Evolutionary conservation across 2,888 invertebrate species (phyloP).

Genomic region (Camptogramma bilineatum): DNA sequence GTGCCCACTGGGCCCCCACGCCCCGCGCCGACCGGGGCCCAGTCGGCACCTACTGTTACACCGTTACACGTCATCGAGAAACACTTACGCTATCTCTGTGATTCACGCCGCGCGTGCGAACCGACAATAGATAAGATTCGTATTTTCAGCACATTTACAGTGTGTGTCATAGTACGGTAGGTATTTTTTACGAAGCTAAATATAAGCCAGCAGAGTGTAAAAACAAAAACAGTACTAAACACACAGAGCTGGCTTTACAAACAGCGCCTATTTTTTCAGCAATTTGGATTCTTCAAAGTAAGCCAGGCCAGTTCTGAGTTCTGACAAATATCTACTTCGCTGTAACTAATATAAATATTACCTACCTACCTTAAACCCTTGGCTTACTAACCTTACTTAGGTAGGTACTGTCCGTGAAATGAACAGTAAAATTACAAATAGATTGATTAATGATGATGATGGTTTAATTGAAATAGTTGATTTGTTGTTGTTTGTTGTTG

Average conservation of each 20-base stretch:
- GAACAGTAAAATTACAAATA: not conserved
- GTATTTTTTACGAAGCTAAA: not conserved
- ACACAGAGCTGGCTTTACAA: too few relatives aligned
- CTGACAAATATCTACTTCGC: too few relatives aligned
- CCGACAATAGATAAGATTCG: conserved; percentile 9
- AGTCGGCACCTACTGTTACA: not conserved
- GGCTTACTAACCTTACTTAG: too few relatives aligned
- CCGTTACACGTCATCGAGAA: conserved; percentile 7
- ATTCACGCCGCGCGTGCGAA: conserved; percentile 5
- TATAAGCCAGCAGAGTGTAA: not conserved
- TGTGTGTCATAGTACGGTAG: not conserved
- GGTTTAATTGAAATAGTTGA: not conserved
- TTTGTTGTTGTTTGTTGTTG: not conserved
- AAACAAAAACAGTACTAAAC: not conserved
- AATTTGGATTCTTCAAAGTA: too few relatives aligned
- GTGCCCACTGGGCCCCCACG: not conserved
- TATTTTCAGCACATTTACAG: conserved; percentile 2
- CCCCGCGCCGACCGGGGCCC: not conserved
- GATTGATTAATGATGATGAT: not conserved
- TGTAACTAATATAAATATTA: too few relatives aligned
- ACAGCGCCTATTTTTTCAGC: not conserved
- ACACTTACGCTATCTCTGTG: conserved; percentile 9
- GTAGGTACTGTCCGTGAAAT: too few relatives aligned
- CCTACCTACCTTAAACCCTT: too few relatives aligned
- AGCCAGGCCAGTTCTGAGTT: too few relatives aligned